Evolutionary conservation across 2,888 invertebrate genomes (phyloP).

Genomic region (Pachliopta kotzebuea): DNA sequence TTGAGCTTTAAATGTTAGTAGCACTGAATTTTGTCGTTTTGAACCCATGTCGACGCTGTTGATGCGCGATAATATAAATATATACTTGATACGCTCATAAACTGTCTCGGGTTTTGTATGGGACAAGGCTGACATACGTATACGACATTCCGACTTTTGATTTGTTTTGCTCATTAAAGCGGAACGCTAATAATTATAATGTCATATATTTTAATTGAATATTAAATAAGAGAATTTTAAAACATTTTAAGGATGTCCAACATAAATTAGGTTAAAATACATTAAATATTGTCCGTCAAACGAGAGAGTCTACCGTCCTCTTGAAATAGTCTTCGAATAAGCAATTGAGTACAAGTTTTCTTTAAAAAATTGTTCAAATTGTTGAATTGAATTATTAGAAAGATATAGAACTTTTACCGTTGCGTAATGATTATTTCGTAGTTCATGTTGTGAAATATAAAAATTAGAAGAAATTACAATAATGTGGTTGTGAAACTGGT

Average conservation of each 20-base stretch:
- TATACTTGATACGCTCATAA: neutral
- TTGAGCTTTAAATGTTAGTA: conserved; percentile 20
- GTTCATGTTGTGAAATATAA: conserved; percentile 15
- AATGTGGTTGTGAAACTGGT: conserved; percentile 30
- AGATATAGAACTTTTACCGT: conserved; percentile 28
- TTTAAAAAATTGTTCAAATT: conserved; percentile 6
- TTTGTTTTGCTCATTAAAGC: conserved; percentile 10
- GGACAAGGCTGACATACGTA: conserved; percentile 10
- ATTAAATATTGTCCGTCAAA: too few relatives aligned
- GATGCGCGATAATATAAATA: conserved; percentile 5
- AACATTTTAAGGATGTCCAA: neutral
- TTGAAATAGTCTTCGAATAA: neutral
- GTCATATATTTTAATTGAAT: neutral
- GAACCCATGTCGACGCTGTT: neutral
- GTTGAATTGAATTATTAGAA: conserved; percentile 8
- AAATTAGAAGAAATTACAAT: conserved; percentile 14
- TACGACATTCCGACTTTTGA: conserved; percentile 11
- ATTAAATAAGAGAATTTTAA: neutral
- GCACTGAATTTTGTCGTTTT: conserved; percentile 8
- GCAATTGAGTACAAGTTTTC: neutral
- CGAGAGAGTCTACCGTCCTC: neutral
- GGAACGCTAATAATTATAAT: conserved; percentile 21
- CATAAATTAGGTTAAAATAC: neutral
- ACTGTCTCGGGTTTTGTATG: conserved; percentile 1
- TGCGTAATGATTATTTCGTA: conserved; percentile 13